Evolutionary conservation across 2,797 vertebrate species (phyloP), one percentile per base, ranked within the genome.

Genomic region (Cuniculus paca): DNA sequence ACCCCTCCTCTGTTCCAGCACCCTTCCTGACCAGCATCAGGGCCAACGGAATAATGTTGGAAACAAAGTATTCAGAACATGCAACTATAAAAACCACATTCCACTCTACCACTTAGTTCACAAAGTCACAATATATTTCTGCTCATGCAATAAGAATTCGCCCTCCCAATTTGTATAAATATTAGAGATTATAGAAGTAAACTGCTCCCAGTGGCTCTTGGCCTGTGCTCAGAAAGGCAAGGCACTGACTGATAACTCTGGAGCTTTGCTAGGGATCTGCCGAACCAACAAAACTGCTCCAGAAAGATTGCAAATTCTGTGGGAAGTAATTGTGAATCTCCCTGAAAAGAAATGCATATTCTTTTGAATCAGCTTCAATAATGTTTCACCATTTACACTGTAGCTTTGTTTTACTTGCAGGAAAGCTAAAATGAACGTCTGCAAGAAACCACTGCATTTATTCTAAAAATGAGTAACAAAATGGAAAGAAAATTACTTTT

Each of bases 281-380:
- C 52, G 42, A 94, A 48, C 88, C 77, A 96, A 87, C 24, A 91
- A 54, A 78, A 39, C 17, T 92, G 12, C 86, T 91, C 95, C 68
- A 93, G 52, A 70, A 79, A 92, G 52, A 54, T 77, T 95, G 96
- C 91, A 58, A 92, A 94, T 91, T 82, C 63, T 84, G 52, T 75
- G 9, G 8, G 19, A 98, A 83, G 26, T 70, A 84, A 96, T 82
- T 39, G 85, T 54, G 61, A 91, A 82, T 22, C 20, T 8, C n/a
- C 63, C 48, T 58, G 11, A 86, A 58, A 85, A 97, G n/a, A 78
- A 95, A 54, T 34, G 61, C 13, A 68, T 11, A 95, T 52, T 92
- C n/a, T 92, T 87, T n/a, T 92, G 31, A 92, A 60, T 94, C 86
- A 90, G 86, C 11, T 95, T 78, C 95, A 95, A 92, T 85, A 68